Evolutionary conservation across 2,797 vertebrate species (phyloP), one percentile per base, ranked within the genome.

Genomic region (Paramormyrops hopkinsi): DNA sequence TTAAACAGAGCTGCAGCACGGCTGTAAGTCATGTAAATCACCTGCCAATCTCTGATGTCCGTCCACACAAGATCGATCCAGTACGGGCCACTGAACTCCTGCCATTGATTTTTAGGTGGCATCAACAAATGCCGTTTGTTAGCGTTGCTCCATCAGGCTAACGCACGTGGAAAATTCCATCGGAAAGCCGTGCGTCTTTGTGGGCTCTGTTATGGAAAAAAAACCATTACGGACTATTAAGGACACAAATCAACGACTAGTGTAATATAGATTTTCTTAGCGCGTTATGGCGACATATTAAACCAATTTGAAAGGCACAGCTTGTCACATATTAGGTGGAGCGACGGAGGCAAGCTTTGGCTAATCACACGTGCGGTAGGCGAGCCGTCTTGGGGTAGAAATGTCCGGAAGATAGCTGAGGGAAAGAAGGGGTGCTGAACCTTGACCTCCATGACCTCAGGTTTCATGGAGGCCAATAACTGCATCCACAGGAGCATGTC

Each of bases 91-190:
- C 22, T 53, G 83, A 53, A 53, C 19, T 37, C 2, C 0, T n/a
- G 37, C 48, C 46, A 85, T 85, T 33, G 83, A 85, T 85, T 85
- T 85, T 50, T 50, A 17, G 46, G 50, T 53, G 83, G 83, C 46
- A 53, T 29, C 44, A 85, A 85, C 50, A 50, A 50, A 50, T 14
- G 44, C 22, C 51, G 83, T 85, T 85, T 85, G 83, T 25, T 85
- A 50, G 46, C 3, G n/a, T 85, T 33, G 46, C 83, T 85, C 82
- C 41, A 14, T 53, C 46, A 53, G 48, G 25, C 50, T 7, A 50
- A 85, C 46, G 22, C 22, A 14, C 33, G 83, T 29, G 22, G 83
- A 85, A 85, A 85, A 85, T 85, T 85, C 46, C 82, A 84, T n/a
- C 12, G 19, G 48, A 50, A 85, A 85, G 19, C 12, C 11, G 9